Conservation (phyloP, 2,888 invertebrate species). For the Sminthurides aquaticus region DNA sequence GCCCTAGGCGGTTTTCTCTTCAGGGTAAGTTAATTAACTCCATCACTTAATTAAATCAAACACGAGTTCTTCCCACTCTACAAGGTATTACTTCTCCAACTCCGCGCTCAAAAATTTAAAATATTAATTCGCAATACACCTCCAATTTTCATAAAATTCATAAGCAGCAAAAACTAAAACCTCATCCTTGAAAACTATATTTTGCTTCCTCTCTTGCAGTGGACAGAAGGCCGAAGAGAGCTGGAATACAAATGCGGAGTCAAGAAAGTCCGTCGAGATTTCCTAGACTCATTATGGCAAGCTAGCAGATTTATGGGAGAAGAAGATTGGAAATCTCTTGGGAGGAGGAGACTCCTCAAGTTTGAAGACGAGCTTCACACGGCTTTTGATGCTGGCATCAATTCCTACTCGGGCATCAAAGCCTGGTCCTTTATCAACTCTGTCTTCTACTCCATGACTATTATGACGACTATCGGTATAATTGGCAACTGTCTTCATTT, state of each 20-base stretch:
- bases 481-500: constrained; percentile 15
- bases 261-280: constrained; percentile 69
- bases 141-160: no score
- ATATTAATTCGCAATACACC: no score
- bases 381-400: constrained; percentile 76
- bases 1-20: constrained; percentile 41
- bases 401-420: constrained; percentile 72
- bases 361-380: constrained; percentile 80
- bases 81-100: background rate
- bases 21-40: constrained; percentile 27
- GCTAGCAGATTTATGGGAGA: constrained; percentile 69
- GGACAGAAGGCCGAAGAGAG: constrained; percentile 73
- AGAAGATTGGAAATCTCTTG: constrained; percentile 83
- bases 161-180: no score
- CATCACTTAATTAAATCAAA: background rate
- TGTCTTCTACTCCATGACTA: constrained; percentile 74
- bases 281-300: constrained; percentile 73
- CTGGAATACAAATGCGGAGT: constrained; percentile 80
- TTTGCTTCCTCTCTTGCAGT: constrained; percentile 22
- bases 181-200: background rate
- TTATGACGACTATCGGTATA: constrained; percentile 85
- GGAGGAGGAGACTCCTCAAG: constrained; percentile 66
- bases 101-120: no score
- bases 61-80: background rate
- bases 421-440: constrained; percentile 84